Conservation (phyloP, 2,888 invertebrate genomes). For the Pemphredon lugubris region DNA sequence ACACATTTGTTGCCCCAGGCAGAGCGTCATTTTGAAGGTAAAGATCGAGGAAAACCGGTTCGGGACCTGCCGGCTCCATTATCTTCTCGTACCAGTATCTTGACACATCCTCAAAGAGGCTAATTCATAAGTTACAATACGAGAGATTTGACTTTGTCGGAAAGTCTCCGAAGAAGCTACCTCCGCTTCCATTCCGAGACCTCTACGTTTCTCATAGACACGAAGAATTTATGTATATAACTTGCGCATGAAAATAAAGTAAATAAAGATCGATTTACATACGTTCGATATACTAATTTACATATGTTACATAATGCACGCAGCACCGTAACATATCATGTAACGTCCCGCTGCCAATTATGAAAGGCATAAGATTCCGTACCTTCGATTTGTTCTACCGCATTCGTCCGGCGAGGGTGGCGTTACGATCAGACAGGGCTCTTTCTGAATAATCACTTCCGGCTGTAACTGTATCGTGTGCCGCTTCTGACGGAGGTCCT, state of each 20-base stretch:
- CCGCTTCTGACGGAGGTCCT: slow-evolving; percentile 69
- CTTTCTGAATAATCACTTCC: slow-evolving; percentile 69
- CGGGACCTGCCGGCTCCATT: slow-evolving; percentile 56
- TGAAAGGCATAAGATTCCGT: too few species aligned
- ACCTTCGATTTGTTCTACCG: slow-evolving; percentile 44
- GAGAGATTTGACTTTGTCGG: slow-evolving; percentile 11
- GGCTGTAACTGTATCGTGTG: slow-evolving; percentile 73
- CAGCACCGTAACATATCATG: too few species aligned
- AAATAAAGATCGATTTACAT: too few species aligned
- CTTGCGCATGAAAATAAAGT: too few species aligned
- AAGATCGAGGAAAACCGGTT: slow-evolving; percentile 67
- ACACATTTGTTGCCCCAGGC: slow-evolving; percentile 15
- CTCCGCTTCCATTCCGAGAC: not conserved
- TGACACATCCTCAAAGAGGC: slow-evolving; percentile 34
- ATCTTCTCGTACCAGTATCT: slow-evolving; percentile 49
- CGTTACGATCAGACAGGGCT: slow-evolving; percentile 69
- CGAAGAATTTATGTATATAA: too few species aligned
- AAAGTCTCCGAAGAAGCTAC: slow-evolving; percentile 11
- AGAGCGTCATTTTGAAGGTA: slow-evolving; percentile 58
- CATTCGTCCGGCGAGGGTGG: slow-evolving; percentile 67
- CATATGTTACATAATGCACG: too few species aligned
- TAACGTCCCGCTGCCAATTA: too few species aligned
- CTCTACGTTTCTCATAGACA: not conserved
- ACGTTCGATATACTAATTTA: too few species aligned
- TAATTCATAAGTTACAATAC: slow-evolving; percentile 61